Conservation (phyloP, 2,888 invertebrate genomes). For the Synergus japonicus region DNA sequence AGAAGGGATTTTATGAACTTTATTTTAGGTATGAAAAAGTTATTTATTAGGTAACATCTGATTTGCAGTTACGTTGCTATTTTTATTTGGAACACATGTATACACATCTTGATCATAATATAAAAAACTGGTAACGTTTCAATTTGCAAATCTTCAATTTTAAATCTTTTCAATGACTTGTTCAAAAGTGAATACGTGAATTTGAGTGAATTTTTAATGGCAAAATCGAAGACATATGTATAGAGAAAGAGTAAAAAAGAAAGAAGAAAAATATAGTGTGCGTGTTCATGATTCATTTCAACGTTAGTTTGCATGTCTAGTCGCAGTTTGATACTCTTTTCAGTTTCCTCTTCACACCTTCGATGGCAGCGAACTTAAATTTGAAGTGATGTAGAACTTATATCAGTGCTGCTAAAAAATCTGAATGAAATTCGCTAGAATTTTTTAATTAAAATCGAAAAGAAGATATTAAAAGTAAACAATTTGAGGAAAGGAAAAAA, state of each 20-base stretch:
- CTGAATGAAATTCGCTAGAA: neutral
- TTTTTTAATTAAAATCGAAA: neutral
- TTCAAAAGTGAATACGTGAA: neutral
- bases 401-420: slow-evolving; percentile 39
- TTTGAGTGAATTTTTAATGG: neutral
- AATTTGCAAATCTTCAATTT: neutral
- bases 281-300: slow-evolving; percentile 74
- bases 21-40: too few species aligned
- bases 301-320: slow-evolving; percentile 70
- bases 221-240: slow-evolving; percentile 3
- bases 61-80: too few species aligned
- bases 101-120: too few species aligned
- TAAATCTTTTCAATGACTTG: too few species aligned
- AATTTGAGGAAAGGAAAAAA: slow-evolving; percentile 37
- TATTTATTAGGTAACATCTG: too few species aligned
- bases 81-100: too few species aligned
- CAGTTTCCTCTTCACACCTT: slow-evolving; percentile 66
- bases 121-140: neutral
- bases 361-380: slow-evolving; percentile 60
- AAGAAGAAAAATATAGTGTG: slow-evolving; percentile 58
- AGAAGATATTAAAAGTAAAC: neutral
- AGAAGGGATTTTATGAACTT: too few species aligned
- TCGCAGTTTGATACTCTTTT: slow-evolving; percentile 69
- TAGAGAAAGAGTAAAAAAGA: slow-evolving; percentile 47
- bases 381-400: slow-evolving; percentile 47